Evolutionary conservation across 2,797 vertebrate genomes (phyloP).

Genomic region (Sebastolobus alascanus): DNA sequence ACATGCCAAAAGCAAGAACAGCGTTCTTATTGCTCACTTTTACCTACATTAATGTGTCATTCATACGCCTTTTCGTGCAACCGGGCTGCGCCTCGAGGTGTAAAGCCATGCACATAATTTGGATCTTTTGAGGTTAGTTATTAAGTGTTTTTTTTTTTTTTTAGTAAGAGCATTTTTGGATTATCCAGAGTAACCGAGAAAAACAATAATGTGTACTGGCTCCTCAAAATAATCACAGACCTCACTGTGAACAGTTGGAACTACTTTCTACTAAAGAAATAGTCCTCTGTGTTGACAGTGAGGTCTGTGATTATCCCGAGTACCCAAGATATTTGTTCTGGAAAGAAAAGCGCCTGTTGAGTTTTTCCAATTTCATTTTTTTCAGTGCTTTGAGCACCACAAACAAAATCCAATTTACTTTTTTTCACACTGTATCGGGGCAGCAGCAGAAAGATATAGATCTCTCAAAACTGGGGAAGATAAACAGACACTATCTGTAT

Average conservation of each 20-base stretch:
- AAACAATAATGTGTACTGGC: background rate
- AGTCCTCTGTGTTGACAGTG: background rate
- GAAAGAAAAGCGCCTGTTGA: background rate
- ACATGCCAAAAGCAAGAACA: background rate
- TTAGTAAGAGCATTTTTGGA: background rate
- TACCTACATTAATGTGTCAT: accelerated
- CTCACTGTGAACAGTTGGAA: background rate
- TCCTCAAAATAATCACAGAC: background rate
- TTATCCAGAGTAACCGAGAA: background rate
- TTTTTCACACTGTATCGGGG: background rate
- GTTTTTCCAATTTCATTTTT: constrained; percentile 3
- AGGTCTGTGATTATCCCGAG: background rate
- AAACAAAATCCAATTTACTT: background rate
- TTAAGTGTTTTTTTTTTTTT: background rate
- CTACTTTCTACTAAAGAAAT: background rate
- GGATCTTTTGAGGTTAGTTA: background rate
- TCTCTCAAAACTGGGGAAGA: background rate
- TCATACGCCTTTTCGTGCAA: no score
- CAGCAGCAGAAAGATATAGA: background rate
- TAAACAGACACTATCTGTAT: background rate
- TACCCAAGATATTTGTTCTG: background rate
- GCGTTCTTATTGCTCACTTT: background rate
- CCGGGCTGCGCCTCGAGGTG: background rate
- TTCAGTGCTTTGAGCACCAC: background rate
- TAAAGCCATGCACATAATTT: background rate